Conservation (phyloP, 2,888 invertebrate genomes). For the Pollenia angustigena region DNA sequence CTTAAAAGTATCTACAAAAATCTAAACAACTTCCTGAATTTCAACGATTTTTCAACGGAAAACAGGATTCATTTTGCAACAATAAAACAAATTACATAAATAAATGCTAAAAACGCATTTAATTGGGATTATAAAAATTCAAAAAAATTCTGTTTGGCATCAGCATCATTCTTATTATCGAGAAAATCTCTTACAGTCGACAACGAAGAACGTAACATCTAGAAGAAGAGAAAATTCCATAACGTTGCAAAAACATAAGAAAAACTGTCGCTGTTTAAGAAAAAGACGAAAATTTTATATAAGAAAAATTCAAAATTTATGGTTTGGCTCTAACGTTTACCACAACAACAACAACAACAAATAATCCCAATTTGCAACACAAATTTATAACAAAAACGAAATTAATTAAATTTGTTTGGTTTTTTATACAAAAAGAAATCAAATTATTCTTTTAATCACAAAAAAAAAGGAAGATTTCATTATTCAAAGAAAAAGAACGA, state of each 20-base stretch:
- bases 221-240: constrained; percentile 8
- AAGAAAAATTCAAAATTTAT: constrained; percentile 72
- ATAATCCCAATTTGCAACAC: constrained; percentile 65
- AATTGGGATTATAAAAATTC: constrained; percentile 80
- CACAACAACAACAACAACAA: constrained; percentile 42
- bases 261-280: constrained; percentile 71
- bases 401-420: constrained; percentile 35
- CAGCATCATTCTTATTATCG: constrained; percentile 70
- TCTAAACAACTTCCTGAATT: constrained; percentile 31
- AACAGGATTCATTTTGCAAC: constrained; percentile 52
- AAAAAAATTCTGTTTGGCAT: constrained; percentile 83
- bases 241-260: constrained; percentile 50
- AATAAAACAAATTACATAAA: constrained; percentile 70
- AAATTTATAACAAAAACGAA: constrained; percentile 28
- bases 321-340: constrained; percentile 71
- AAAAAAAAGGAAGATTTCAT: too few species aligned
- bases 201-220: constrained; percentile 36
- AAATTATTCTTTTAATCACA: too few species aligned
- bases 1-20: constrained; percentile 10
- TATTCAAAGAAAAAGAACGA: neutral
- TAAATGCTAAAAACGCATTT: constrained; percentile 81
- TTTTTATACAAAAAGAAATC: constrained; percentile 55
- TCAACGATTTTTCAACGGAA: constrained; percentile 47
- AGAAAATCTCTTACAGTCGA: constrained; percentile 69
- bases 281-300: constrained; percentile 71